Conservation (phyloP, 2,888 invertebrate species). For the Parnassius mnemosyne region DNA sequence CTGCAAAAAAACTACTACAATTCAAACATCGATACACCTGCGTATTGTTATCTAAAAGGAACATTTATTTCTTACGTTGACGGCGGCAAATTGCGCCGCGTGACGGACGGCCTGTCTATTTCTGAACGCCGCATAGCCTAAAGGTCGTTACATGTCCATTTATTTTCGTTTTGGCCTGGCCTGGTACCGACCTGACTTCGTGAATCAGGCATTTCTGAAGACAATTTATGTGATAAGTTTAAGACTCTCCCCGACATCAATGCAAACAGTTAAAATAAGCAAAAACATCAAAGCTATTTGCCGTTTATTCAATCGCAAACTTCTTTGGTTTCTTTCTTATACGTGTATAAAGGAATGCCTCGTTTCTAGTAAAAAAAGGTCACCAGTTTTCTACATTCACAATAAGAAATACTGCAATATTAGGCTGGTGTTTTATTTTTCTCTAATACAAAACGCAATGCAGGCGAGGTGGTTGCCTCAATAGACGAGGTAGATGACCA, state of each 20-base stretch:
- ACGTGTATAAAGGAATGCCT: no score
- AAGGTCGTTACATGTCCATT: constrained; percentile 18
- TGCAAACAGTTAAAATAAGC: constrained; percentile 15
- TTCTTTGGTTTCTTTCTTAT: no score
- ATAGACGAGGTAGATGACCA: no score
- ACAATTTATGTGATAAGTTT: constrained; percentile 7
- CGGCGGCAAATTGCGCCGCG: constrained; percentile 1
- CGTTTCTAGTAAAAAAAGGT: no score
- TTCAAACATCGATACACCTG: background rate
- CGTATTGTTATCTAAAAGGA: constrained; percentile 1
- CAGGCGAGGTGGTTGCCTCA: no score
- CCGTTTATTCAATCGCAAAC: background rate
- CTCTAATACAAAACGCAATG: no score
- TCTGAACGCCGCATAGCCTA: constrained; percentile 12
- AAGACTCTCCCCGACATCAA: constrained; percentile 4
- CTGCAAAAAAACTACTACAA: no score
- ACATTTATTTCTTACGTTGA: constrained; percentile 1
- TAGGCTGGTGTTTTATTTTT: no score
- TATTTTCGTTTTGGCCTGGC: constrained; percentile 12
- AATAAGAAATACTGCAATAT: no score
- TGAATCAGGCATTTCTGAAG: constrained; percentile 13
- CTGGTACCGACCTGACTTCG: constrained; percentile 2
- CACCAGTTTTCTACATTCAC: no score
- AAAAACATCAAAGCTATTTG: background rate
- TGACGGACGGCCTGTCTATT: constrained; percentile 15